A percentile compares a stretch with the other conserved stretches of the same genome.
Conservation (phyloP, 2,888 invertebrate genomes). For the Protodeltote pygarga region DNA sequence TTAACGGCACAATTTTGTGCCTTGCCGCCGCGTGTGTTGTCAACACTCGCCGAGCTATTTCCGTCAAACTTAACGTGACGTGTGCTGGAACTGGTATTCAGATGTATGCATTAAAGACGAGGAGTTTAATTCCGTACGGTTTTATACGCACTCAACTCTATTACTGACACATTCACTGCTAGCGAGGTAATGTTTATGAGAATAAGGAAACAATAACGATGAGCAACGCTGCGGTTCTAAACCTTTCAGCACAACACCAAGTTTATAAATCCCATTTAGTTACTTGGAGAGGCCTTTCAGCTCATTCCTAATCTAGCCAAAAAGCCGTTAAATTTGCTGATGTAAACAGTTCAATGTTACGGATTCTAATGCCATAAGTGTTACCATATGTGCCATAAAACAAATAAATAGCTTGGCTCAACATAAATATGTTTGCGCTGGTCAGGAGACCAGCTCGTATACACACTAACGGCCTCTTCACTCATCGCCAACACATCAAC, state of each 20-base stretch:
- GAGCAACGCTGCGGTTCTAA: too few relatives aligned
- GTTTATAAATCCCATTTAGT: too few relatives aligned
- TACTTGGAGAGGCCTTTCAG: too few relatives aligned
- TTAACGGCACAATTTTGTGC: slow-evolving; percentile 7
- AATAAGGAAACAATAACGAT: too few relatives aligned
- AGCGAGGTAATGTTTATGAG: too few relatives aligned
- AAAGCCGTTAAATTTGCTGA: too few relatives aligned
- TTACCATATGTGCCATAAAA: too few relatives aligned
- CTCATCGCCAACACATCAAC: not conserved
- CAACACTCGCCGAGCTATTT: slow-evolving; percentile 10
- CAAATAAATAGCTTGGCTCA: too few relatives aligned
- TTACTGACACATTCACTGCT: not conserved
- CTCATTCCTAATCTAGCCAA: too few relatives aligned
- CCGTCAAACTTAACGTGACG: not conserved
- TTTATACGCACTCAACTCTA: not conserved
- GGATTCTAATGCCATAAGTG: too few relatives aligned
- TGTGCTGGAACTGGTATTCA: not conserved
- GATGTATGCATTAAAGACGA: not conserved
- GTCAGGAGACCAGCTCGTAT: not conserved
- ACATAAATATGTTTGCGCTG: not conserved
- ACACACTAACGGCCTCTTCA: not conserved
- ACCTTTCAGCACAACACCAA: too few relatives aligned
- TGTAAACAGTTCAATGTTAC: too few relatives aligned
- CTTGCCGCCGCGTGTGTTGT: not conserved
- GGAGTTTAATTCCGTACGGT: not conserved